Evolutionary conservation across 2,888 invertebrate species (phyloP).

Genomic region (Herminia tarsipennalis): DNA sequence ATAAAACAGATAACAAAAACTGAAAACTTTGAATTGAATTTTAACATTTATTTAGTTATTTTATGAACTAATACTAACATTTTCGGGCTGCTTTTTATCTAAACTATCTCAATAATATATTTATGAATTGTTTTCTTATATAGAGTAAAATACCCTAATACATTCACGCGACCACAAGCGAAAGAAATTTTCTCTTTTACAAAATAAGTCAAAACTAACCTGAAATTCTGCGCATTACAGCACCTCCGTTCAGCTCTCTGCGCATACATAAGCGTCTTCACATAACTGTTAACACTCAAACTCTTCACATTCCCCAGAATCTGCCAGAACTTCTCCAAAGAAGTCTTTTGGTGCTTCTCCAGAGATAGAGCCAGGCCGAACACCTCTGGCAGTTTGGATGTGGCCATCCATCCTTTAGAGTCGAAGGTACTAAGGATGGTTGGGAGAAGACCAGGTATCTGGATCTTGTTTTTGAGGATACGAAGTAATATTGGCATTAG

Average conservation of each 20-base stretch:
- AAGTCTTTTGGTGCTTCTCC: conserved; percentile 16
- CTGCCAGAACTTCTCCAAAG: conserved; percentile 40
- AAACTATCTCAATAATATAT: no score
- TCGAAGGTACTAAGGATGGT: conserved; percentile 30
- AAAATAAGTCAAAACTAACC: no score
- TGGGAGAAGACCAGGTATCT: conserved; percentile 47
- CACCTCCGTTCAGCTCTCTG: conserved; percentile 44
- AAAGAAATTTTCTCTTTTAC: no score
- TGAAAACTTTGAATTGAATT: no score
- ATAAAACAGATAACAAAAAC: no score
- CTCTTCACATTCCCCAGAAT: conserved; percentile 41
- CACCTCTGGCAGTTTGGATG: conserved; percentile 41
- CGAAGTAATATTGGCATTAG: conserved; percentile 29
- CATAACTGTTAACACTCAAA: conserved; percentile 43
- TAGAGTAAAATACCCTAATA: no score
- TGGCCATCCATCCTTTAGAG: conserved; percentile 17
- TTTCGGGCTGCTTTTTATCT: no score
- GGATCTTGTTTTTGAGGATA: conserved; percentile 39
- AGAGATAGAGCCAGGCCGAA: conserved; percentile 46
- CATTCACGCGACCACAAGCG: no score
- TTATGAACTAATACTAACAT: no score
- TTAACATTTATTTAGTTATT: no score
- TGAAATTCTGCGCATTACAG: conserved; percentile 56
- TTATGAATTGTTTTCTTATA: no score
- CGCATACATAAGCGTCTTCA: conserved; percentile 55